Evolutionary conservation across 2,888 invertebrate genomes (phyloP), one percentile per base, ranked within the genome.

Genomic region (Pterostichus madidus): DNA sequence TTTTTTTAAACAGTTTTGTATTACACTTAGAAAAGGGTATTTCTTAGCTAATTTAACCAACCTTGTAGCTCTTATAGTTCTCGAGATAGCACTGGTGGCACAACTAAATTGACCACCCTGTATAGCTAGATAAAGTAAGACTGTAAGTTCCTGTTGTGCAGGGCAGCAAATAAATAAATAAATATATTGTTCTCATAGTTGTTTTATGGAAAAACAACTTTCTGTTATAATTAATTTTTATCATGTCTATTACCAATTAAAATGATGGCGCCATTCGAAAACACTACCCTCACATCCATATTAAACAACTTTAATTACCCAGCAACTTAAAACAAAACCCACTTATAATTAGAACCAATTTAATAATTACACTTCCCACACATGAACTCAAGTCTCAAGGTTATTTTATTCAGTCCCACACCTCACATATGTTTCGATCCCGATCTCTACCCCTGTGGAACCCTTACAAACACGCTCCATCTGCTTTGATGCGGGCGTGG

Each of bases 401-500:
- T 24, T 24, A 24, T 39, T 39, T 6, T 8, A 24, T 17, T 24
- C 24, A 2, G 11, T 59, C 59, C 59, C 59, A 11, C 17, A 31
- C 59, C 59, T 59, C 59, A 8, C 59, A 59, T 59, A 59, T 59
- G 59, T 24, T 31, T 5, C 59, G 15, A 7, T 53, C 53, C 59
- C 7, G 8, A 39, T 39, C 39, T 39, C 8, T 5, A 24, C 39
- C 39, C 39, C 5, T 7, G 7, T 39, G 7, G 7, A 39, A 39
- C 39, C 39, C 39, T 39, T 39, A 39, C 39, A 39, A 39, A 39
- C 39, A 8, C 5, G 39, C 8, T 59, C 6, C 59, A 59, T 17
- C 4, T 59, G 59, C 24, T 59, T 59, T 31, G 59, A 59, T 59
- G 59, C 59, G 59, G 59, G 59, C 24, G 24, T 17, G 59, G 17